Percentiles rank a stretch among this genome's conserved stretches.
Evolutionary conservation across 1,140 invertebrate species (phyloP).

Genomic region (Daktulosphaira vitifoliae): DNA sequence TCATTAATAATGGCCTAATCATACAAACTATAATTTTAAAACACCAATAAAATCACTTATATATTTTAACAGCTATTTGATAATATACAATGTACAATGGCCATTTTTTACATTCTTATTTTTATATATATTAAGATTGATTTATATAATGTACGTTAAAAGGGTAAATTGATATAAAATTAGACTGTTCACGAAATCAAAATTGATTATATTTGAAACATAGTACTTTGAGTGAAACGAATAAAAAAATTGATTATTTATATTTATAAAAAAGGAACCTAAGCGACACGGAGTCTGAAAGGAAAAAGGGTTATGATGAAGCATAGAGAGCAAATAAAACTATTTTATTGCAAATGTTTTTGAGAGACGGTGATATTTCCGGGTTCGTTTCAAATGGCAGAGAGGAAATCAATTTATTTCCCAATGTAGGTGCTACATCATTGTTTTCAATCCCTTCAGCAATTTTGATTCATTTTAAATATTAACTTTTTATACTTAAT

Average conservation of each 20-base stretch:
- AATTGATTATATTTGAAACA: conserved; percentile 18
- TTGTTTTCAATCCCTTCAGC: conserved; percentile 24
- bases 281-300: neutral
- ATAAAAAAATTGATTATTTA: conserved; percentile 24
- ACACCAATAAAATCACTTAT: too few relatives aligned
- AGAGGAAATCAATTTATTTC: conserved; percentile 28
- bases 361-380: conserved; percentile 9
- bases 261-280: neutral
- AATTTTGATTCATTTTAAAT: conserved; percentile 31
- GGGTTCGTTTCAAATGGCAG: conserved; percentile 1
- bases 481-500: conserved; percentile 15
- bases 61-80: too few relatives aligned
- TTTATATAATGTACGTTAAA: neutral
- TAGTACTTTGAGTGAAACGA: neutral
- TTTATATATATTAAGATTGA: too few relatives aligned
- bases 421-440: conserved; percentile 17
- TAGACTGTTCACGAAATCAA: conserved; percentile 10
- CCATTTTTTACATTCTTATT: too few relatives aligned
- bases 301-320: neutral
- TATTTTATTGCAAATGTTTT: conserved; percentile 32
- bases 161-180: conserved; percentile 1
- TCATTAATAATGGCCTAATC: too few relatives aligned
- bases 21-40: too few relatives aligned
- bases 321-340: conserved; percentile 27
- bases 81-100: too few relatives aligned